phyloP scores from a whole-genome alignment of 2,888 invertebrate species.

The Lasioglossum malachurum region DNA sequence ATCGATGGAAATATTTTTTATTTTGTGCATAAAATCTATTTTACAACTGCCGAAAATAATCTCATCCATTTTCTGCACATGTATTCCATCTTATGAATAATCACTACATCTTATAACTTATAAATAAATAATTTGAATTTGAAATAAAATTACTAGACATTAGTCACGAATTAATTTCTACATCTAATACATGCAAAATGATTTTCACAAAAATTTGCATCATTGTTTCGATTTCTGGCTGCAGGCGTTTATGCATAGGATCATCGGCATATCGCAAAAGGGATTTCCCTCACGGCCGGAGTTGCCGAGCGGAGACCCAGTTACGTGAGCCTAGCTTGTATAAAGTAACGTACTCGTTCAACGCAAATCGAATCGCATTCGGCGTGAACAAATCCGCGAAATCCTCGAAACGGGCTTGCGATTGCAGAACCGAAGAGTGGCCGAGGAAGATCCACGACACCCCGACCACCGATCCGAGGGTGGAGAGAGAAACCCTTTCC shows the following conservation, averaged over 20 bases:
- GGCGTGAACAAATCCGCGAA: slow-evolving; percentile 36
- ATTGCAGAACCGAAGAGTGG: slow-evolving; percentile 29
- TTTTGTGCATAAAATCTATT: too few relatives aligned
- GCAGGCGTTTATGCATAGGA: background rate
- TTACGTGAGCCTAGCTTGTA: background rate
- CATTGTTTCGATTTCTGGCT: background rate
- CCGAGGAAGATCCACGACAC: slow-evolving; percentile 49
- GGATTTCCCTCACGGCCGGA: background rate
- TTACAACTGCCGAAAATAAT: too few relatives aligned
- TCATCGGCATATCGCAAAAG: slow-evolving; percentile 5
- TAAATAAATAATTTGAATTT: too few relatives aligned
- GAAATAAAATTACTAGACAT: background rate
- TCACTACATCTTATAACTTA: too few relatives aligned
- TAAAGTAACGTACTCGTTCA: slow-evolving; percentile 32
- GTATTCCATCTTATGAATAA: too few relatives aligned
- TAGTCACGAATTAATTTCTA: background rate
- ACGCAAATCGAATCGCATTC: slow-evolving; percentile 28
- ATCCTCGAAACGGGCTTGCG: slow-evolving; percentile 33
- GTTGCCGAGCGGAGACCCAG: background rate
- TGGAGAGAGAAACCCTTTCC: slow-evolving; percentile 27
- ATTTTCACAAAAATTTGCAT: background rate
- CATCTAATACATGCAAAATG: background rate
- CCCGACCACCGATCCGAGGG: slow-evolving; percentile 26
- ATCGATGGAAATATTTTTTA: too few relatives aligned
- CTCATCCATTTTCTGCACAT: too few relatives aligned